Conservation (phyloP, 2,113 vertebrate species). For the Lepus americanus region DNA sequence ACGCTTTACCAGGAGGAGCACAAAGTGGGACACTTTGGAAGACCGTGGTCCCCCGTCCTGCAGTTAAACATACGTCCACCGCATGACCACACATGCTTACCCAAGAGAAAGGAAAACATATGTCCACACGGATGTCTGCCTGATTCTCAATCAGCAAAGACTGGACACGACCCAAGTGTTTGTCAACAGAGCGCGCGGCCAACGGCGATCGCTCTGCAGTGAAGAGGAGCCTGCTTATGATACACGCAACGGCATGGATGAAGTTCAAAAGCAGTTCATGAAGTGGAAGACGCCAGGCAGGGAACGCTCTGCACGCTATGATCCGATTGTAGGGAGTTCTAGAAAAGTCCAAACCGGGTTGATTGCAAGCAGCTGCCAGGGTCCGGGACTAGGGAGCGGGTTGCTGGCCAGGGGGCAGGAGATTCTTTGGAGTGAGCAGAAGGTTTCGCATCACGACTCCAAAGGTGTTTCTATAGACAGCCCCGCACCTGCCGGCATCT, state of each 20-base stretch:
- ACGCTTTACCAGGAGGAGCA: background rate
- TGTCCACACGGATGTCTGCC: background rate
- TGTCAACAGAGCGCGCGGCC: too few relatives aligned
- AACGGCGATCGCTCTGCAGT: background rate
- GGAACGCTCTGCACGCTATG: background rate
- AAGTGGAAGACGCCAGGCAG: background rate
- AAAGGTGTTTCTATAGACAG: background rate
- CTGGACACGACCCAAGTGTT: background rate
- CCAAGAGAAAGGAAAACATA: background rate
- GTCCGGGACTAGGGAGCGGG: too few relatives aligned
- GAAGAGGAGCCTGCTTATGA: background rate
- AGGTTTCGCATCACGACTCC: background rate
- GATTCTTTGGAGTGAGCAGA: too few relatives aligned
- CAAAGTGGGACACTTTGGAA: background rate
- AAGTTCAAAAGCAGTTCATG: background rate
- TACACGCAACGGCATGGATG: too few relatives aligned
- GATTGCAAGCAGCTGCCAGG: background rate
- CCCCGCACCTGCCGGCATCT: too few relatives aligned
- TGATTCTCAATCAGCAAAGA: background rate
- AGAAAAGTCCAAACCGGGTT: background rate
- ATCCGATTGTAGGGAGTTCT: background rate
- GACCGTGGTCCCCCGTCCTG: background rate
- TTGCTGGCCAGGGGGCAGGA: background rate
- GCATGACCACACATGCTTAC: background rate
- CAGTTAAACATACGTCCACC: background rate